phyloP scores from a whole-genome alignment of 2,797 vertebrate genomes.

The Cichlasoma orientale region DNA sequence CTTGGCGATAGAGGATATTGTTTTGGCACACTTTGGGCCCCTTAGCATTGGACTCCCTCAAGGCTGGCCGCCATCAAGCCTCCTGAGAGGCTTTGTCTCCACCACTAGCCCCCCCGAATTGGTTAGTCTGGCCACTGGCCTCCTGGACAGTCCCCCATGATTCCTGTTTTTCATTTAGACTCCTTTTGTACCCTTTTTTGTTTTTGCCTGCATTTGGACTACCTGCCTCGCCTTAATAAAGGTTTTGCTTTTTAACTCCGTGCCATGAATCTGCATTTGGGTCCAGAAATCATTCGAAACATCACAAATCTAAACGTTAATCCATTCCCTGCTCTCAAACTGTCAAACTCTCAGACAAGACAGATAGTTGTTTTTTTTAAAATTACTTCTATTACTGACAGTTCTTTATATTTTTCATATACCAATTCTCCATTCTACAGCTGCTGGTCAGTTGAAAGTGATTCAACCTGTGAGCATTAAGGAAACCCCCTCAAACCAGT shows the following conservation, averaged over 20 bases:
- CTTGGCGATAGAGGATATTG: not conserved
- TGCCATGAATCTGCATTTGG: not conserved
- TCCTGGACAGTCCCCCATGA: no score
- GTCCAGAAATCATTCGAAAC: not conserved
- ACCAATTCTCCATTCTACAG: conserved; percentile 9
- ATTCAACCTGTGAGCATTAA: conserved; percentile 21
- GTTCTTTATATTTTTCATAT: not conserved
- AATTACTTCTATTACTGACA: not conserved
- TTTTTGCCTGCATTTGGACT: no score
- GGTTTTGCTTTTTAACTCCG: no score
- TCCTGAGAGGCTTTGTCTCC: no score
- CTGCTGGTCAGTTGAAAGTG: conserved; percentile 24
- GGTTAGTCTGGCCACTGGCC: no score
- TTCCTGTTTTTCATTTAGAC: no score
- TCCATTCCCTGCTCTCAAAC: not conserved
- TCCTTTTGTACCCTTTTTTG: no score
- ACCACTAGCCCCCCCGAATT: no score
- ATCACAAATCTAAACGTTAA: not conserved
- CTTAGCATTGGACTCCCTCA: not conserved
- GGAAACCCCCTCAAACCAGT: conserved; percentile 13
- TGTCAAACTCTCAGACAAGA: no score
- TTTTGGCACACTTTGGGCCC: not conserved
- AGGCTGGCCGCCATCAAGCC: no score
- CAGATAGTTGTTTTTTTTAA: no score
- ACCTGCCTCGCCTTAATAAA: no score